Percentiles rank a stretch among this genome's conserved stretches.
Conservation (phyloP, 2,888 invertebrate genomes). For the Meandrusa payeni region DNA sequence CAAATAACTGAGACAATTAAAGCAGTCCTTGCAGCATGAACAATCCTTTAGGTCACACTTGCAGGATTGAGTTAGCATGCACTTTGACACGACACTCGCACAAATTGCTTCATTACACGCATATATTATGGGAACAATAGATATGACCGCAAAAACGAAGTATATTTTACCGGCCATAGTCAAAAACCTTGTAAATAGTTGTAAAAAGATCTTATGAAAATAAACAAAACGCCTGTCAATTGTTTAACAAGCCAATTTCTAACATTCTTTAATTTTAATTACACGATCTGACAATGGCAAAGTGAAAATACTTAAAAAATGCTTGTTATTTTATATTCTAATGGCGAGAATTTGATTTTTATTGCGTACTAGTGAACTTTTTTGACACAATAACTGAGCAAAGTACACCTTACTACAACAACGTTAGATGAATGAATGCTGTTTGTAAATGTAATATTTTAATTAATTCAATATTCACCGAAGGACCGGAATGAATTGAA, state of each 20-base stretch:
- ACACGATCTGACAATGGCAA: too few species aligned
- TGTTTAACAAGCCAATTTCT: neutral
- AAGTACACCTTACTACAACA: too few species aligned
- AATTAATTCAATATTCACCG: too few species aligned
- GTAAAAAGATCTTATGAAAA: slow-evolving; percentile 4
- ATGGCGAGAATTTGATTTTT: too few species aligned
- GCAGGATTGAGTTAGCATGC: slow-evolving; percentile 97
- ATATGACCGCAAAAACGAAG: slow-evolving; percentile 51
- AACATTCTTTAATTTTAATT: too few species aligned
- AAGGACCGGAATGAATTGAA: too few species aligned
- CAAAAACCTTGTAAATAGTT: neutral
- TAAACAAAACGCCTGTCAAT: slow-evolving; percentile 3
- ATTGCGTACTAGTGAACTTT: too few species aligned
- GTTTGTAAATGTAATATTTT: too few species aligned
- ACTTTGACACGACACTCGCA: slow-evolving; percentile 97
- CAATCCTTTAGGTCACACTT: slow-evolving; percentile 96
- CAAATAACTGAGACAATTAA: slow-evolving; percentile 91
- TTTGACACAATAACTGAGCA: too few species aligned
- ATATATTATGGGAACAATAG: slow-evolving; percentile 61
- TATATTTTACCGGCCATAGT: slow-evolving; percentile 63
- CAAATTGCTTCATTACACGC: slow-evolving; percentile 96
- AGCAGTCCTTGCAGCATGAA: slow-evolving; percentile 97
- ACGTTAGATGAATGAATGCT: too few species aligned
- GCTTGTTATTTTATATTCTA: too few species aligned
- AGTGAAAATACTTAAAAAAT: too few species aligned